Conservation (phyloP, 1,140 invertebrate species). For the Drosophila nikananu region DNA sequence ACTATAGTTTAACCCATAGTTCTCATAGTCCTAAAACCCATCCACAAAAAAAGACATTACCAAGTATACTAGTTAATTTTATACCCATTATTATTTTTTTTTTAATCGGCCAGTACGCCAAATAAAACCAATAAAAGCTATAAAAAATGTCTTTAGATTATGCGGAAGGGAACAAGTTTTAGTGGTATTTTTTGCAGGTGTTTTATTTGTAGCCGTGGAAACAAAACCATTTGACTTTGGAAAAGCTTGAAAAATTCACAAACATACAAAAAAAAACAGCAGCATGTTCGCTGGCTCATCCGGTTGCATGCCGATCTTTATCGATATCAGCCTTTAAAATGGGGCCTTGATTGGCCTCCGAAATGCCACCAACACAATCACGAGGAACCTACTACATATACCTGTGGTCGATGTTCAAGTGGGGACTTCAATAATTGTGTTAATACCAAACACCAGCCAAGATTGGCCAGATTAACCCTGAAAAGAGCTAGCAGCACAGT, state of each 20-base stretch:
- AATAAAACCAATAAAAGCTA: constrained; percentile 34
- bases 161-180: background rate
- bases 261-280: background rate
- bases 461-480: constrained; percentile 32
- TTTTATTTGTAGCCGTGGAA: constrained; percentile 20
- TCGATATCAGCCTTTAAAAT: constrained; percentile 26
- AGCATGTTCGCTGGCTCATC: constrained; percentile 10
- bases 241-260: constrained; percentile 9
- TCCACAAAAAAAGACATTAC: background rate
- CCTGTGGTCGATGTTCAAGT: constrained; percentile 54
- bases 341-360: constrained; percentile 27
- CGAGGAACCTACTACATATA: constrained; percentile 14
- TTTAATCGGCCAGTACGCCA: background rate
- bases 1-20: background rate
- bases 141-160: constrained; percentile 13
- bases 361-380: constrained; percentile 22
- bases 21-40: constrained; percentile 8
- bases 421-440: constrained; percentile 42
- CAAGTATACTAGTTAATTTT: constrained; percentile 32
- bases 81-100: constrained; percentile 2
- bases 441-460: constrained; percentile 23
- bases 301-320: constrained; percentile 56
- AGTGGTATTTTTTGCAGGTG: constrained; percentile 12
- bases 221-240: background rate
- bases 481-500: background rate